Base-by-base conservation (phyloP, 2,888 invertebrate species). In the Omphaloscelis lunosa region DNA sequence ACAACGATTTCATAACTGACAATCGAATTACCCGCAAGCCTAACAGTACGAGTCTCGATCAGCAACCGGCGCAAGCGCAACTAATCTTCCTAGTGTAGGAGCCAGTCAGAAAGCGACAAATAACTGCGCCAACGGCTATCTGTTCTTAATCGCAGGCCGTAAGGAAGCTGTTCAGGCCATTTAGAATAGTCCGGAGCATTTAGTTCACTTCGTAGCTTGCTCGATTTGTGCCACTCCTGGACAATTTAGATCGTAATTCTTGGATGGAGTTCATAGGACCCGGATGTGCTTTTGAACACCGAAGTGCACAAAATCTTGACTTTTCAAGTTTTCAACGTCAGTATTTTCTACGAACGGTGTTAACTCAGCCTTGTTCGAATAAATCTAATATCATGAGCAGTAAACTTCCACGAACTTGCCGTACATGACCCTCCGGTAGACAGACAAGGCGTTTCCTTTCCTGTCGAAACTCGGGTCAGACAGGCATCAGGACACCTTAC, bases 71-170 rank as follows among this genome's bases (percentile, higher is more conserved):
- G 70, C 73, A 56, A 34, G 69, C 82, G 82, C 78, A 70, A 82
- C 86, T 69, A 84, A 86, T 84, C 83, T 82, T 67, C 59, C 65
- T 63, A 85, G 70, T 67, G 70, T 85, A 85, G 61, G 76, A 66
- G 83, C 75, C 58, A 72, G 86, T 76, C 79, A 78, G 80, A 82
- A 75, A 78, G 79, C 73, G 84, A 89, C 87, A 88, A 89, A 87
- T 85, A 87, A 81, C 79, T 81, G 82, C 45, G 89, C 86, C 80
- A 41, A 48, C 74, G 86, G 90, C 85, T 88, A 89, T 89, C 86
- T 80, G 85, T 87, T 87, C 88, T 83, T 89, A 90, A 89, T 89
- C 87, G 85, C 76, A 45, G 76, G 66, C 65, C 67, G 67, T 86
- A 80, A 84, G 83, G 83, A 86, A 85, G 78, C 85, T 75, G 83